Conservation (phyloP, 2,888 invertebrate genomes). For the Polylopha cassiicola region DNA sequence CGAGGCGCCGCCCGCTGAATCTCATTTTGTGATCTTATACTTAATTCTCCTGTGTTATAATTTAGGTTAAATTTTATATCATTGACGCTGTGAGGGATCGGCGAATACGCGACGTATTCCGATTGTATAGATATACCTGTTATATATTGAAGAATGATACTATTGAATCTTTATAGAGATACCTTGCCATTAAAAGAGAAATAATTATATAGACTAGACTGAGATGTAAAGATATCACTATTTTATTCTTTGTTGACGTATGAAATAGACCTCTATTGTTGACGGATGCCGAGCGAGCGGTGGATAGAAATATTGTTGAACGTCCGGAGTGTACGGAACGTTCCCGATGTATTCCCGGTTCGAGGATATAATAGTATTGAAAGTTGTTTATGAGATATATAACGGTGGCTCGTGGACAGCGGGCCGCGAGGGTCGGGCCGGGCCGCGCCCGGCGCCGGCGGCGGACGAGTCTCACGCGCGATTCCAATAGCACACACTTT, state of each 20-base stretch:
- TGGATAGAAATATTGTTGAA: conserved; percentile 45
- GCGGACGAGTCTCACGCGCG: conserved; percentile 57
- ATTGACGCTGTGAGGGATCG: conserved; percentile 75
- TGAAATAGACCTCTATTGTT: conserved; percentile 68
- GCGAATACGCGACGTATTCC: conserved; percentile 67
- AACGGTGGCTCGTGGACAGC: conserved; percentile 48
- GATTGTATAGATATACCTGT: conserved; percentile 73
- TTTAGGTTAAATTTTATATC: conserved; percentile 78
- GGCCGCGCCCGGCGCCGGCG: conserved; percentile 16
- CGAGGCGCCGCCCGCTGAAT: conserved; percentile 70
- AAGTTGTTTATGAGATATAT: conserved; percentile 60
- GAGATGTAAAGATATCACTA: conserved; percentile 77
- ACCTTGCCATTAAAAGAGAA: conserved; percentile 74
- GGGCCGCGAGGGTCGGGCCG: conserved; percentile 19
- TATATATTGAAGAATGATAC: conserved; percentile 72
- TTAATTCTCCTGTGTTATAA: conserved; percentile 78
- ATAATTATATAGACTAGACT: conserved; percentile 77
- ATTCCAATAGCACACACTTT: conserved; percentile 63
- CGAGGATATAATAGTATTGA: conserved; percentile 53
- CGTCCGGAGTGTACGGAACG: conserved; percentile 54
- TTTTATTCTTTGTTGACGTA: conserved; percentile 76
- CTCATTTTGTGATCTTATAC: conserved; percentile 78
- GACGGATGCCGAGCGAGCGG: conserved; percentile 55
- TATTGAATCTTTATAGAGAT: conserved; percentile 76
- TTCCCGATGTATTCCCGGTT: conserved; percentile 56